Evolutionary conservation across 2,113 vertebrate genomes (phyloP).

Genomic region (Dinomys branickii): DNA sequence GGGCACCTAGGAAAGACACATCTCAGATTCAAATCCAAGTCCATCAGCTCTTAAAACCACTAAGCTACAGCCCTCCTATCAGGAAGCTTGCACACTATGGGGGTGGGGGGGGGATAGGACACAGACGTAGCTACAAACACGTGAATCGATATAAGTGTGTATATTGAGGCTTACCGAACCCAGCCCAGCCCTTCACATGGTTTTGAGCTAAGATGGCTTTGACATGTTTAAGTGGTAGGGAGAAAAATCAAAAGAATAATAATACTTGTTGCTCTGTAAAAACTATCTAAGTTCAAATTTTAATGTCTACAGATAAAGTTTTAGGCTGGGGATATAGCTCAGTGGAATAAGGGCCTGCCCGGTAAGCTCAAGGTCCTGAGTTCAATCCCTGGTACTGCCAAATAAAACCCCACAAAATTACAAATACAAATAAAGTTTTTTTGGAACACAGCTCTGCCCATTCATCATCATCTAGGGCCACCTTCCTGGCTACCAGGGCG

Average conservation of each 20-base stretch:
- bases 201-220: not conserved
- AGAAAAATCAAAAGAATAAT: not conserved
- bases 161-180: not conserved
- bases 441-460: not conserved
- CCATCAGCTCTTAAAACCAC: not conserved
- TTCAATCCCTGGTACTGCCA: too few species aligned
- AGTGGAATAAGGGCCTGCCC: too few species aligned
- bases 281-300: conserved; percentile 16
- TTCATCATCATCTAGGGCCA: not conserved
- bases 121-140: rapidly evolving
- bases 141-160: not conserved
- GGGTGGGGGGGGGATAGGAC: not conserved
- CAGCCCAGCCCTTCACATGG: not conserved
- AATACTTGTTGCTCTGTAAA: not conserved
- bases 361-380: too few species aligned
- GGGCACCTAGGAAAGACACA: conserved; percentile 13
- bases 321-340: too few species aligned
- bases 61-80: not conserved
- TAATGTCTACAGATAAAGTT: not conserved
- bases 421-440: conserved; percentile 5
- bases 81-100: not conserved
- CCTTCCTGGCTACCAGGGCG: not conserved
- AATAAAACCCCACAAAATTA: too few species aligned
- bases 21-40: conserved; percentile 9
- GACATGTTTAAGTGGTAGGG: not conserved